phyloP scores from a whole-genome alignment of 2,888 invertebrate species.

The Drosophila nigritarsus region DNA sequence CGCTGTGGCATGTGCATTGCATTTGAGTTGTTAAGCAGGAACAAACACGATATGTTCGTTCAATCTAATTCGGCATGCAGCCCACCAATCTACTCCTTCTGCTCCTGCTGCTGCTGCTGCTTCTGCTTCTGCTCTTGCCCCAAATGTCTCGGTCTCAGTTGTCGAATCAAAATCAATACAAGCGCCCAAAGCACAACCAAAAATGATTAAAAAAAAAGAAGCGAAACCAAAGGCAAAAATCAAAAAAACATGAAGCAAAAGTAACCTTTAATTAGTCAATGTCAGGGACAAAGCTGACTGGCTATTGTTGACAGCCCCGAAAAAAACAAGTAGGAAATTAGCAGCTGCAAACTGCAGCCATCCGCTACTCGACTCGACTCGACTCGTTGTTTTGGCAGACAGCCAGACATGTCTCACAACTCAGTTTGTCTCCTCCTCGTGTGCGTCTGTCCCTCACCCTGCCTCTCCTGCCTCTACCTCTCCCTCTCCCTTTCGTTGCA shows the following conservation, averaged over 20 bases:
- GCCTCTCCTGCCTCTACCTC: too few species aligned
- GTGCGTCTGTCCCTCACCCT: not conserved
- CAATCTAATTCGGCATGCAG: slow-evolving; percentile 18
- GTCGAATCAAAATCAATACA: slow-evolving; percentile 36
- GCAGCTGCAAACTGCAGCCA: not conserved
- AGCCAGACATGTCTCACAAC: slow-evolving; percentile 57
- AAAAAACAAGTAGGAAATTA: slow-evolving; percentile 6
- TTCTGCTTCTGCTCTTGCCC: not conserved
- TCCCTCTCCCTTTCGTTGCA: not conserved
- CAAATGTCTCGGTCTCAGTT: slow-evolving; percentile 45
- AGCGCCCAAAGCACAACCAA: slow-evolving; percentile 3
- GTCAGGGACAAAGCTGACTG: slow-evolving; percentile 40
- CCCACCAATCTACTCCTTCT: not conserved
- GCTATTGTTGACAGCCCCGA: slow-evolving; percentile 37
- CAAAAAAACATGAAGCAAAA: not conserved
- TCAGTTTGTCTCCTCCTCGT: not conserved
- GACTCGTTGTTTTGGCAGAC: slow-evolving; percentile 26
- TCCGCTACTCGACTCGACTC: not conserved
- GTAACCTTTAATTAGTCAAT: slow-evolving; percentile 58
- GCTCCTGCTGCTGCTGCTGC: not conserved
- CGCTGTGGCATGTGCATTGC: slow-evolving; percentile 15
- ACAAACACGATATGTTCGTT: slow-evolving; percentile 31
- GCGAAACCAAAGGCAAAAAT: not conserved
- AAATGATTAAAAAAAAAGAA: slow-evolving; percentile 7
- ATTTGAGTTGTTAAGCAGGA: slow-evolving; percentile 30